Base-by-base conservation (phyloP, 2,797 vertebrate species). In the Podarcis siculus region DNA sequence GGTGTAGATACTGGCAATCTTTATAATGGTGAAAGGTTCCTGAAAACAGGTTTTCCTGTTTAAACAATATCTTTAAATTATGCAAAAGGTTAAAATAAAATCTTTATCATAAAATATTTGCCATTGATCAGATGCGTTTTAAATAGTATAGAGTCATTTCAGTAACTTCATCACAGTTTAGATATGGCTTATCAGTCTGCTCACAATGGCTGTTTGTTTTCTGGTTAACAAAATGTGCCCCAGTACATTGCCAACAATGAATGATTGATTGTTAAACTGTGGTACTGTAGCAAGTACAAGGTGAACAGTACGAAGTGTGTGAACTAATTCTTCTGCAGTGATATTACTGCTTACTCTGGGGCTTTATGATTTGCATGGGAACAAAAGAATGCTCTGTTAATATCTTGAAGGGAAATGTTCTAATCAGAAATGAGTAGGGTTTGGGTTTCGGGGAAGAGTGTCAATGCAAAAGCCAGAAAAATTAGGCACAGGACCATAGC, bases 151-250 rank as follows among this genome's bases (percentile, higher is more conserved):
- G 82, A 27, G 0, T 12, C 93, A 92, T 92, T 94, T 91, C 85
- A 71, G 13, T 23, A 89, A 82, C 0, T 79, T 15, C 1, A 77
- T 67, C 15, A 79, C 91, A 91, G 92, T 91, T 95, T 89, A 91
- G 92, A 61, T 85, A 90, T 83, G 39, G 42, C 25, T 83, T 89
- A 93, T 88, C 55, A 86, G 87, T 92, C 93, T 87, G 92, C 91
- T 87, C 89, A 75, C 35, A 88, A 78, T 2, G 1, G 7, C 67
- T 35, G 27, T 55, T 86, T 77, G 85, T 78, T 17, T 30, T 15
- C 86, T 23, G 3, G 49, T 72, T 79, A 79, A 79, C 32, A 72
- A 79, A 42, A 21, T 82, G 64, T 61, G 21, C 12, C 49, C 37
- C 64, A 19, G 21, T 17, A 25, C 39, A 9, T 69, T 39, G 39